These are phyloP conservation scores for Hypolimnas misippus DNA, from an alignment of 2,888 invertebrate genomes.

Conservation along the genomic window DNA sequence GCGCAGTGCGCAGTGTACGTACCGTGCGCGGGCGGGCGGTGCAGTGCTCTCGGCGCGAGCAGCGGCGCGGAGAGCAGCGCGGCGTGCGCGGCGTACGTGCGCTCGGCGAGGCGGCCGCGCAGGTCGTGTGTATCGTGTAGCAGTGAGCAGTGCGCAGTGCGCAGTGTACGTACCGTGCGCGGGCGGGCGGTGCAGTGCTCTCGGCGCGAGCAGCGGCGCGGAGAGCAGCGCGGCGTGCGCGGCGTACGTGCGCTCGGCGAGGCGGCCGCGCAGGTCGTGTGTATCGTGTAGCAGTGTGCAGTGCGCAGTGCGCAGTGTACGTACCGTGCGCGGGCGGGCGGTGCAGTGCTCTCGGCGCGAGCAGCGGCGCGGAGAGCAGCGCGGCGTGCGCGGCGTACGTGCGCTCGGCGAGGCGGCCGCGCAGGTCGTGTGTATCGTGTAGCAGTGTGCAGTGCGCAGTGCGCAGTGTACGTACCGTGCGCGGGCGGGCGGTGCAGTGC, in stretches of 20 bases:
- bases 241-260: slow-evolving; percentile 55
- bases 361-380: slow-evolving; percentile 47
- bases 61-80: slow-evolving; percentile 51
- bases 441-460: not conserved
- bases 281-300: not conserved
- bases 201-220: slow-evolving; percentile 41
- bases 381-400: slow-evolving; percentile 57
- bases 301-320: slow-evolving; percentile 3
- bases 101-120: slow-evolving; percentile 64
- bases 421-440: slow-evolving; percentile 51
- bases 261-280: slow-evolving; percentile 62
- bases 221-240: slow-evolving; percentile 59
- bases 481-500: not conserved
- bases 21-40: slow-evolving; percentile 48
- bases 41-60: slow-evolving; percentile 41
- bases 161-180: slow-evolving; percentile 42
- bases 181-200: slow-evolving; percentile 43
- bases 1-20: not conserved
- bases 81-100: slow-evolving; percentile 56
- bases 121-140: slow-evolving; percentile 13
- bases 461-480: slow-evolving; percentile 7
- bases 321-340: slow-evolving; percentile 2
- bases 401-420: slow-evolving; percentile 57
- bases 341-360: not conserved
- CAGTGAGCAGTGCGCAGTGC: not conserved